A percentile compares a stretch with the other conserved stretches of the same genome.
Conservation (phyloP, 2,797 vertebrate genomes). For the Propithecus deckenii region DNA sequence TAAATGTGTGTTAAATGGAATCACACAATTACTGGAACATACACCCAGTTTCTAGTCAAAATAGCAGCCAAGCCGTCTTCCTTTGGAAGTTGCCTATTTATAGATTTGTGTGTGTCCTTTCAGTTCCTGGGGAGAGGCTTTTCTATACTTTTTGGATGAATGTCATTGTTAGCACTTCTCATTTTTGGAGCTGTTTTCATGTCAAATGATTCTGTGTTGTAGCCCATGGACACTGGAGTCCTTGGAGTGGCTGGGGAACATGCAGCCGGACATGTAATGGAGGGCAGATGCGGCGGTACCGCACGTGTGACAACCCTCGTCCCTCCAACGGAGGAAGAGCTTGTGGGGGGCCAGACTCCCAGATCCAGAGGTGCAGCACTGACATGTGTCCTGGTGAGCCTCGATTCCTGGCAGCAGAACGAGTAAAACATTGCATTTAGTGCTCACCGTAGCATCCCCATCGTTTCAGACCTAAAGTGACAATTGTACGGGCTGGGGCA, state of each 20-base stretch:
- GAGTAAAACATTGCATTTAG: neutral
- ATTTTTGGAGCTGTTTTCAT: neutral
- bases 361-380: conserved; percentile 91
- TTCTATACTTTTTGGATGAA: neutral
- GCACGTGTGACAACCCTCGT: conserved; percentile 93
- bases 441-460: neutral
- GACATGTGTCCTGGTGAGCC: conserved; percentile 90
- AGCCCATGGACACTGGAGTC: conserved; percentile 96
- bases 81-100: neutral
- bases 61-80: neutral
- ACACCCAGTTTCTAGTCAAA: neutral
- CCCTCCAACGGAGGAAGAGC: conserved; percentile 92
- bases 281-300: conserved; percentile 93
- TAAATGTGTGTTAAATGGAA: neutral
- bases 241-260: conserved; percentile 94
- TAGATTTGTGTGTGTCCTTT: neutral
- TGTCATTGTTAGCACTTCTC: neutral
- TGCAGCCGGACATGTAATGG: conserved; percentile 94
- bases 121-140: neutral
- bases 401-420: neutral
- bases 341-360: conserved; percentile 93
- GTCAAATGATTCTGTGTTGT: neutral
- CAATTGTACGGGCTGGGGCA: neutral
- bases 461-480: neutral
- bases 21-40: neutral